phyloP scores from a whole-genome alignment of 2,113 vertebrate species.

The Andinoacara biseriatus region DNA sequence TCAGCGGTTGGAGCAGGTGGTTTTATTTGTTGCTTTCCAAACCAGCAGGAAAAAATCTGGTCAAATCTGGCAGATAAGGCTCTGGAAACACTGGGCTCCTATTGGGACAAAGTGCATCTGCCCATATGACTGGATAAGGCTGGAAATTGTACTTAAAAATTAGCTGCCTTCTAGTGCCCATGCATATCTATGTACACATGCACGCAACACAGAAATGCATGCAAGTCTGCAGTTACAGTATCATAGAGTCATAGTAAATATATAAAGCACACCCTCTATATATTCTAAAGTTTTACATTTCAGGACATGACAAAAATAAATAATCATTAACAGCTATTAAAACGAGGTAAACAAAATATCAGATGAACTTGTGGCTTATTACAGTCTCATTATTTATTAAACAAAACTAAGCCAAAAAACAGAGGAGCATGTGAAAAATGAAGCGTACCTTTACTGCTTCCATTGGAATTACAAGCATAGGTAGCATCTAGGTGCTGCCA shows the following conservation, averaged over 20 bases:
- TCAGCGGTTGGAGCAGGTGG: not conserved
- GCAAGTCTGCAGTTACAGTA: too few species aligned
- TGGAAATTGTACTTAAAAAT: not conserved
- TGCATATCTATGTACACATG: not conserved
- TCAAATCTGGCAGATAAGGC: not conserved
- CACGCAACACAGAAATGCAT: not conserved
- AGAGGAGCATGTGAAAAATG: too few species aligned
- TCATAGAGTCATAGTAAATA: not conserved
- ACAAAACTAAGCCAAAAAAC: too few species aligned
- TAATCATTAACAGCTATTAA: too few species aligned
- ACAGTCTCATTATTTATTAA: too few species aligned
- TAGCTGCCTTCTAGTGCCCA: not conserved
- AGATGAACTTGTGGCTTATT: too few species aligned
- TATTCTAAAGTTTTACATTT: not conserved
- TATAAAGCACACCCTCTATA: not conserved
- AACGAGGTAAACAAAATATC: too few species aligned
- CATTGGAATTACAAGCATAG: too few species aligned
- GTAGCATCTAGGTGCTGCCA: not conserved
- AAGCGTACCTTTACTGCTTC: too few species aligned
- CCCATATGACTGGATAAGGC: not conserved
- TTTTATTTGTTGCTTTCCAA: conserved; percentile 10
- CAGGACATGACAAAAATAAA: not conserved
- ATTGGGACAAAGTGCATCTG: not conserved
- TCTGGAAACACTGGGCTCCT: not conserved
- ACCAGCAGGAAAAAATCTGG: conserved; percentile 9